Percentiles rank a stretch among this genome's conserved stretches.
Evolutionary conservation across 2,113 vertebrate species (phyloP).

Genomic region (Odontesthes bonariensis): DNA sequence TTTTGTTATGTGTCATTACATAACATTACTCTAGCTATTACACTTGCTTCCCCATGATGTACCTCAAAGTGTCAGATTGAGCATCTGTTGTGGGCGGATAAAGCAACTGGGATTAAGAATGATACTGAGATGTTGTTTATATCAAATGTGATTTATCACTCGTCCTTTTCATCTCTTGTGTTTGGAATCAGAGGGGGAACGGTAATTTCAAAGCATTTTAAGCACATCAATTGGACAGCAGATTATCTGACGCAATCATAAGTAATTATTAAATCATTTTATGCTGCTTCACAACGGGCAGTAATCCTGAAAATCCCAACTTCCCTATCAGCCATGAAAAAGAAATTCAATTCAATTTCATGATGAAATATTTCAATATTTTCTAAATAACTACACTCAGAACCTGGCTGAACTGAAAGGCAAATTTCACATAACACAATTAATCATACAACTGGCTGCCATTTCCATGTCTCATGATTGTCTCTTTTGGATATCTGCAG

Average conservation of each 20-base stretch:
- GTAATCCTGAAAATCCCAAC: conserved; percentile 35
- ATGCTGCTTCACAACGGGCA: conserved; percentile 54
- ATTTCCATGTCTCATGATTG: too few relatives aligned
- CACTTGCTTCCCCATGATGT: neutral
- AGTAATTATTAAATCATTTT: conserved; percentile 67
- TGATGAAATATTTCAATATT: neutral
- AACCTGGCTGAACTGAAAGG: neutral
- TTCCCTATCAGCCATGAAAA: conserved; percentile 20
- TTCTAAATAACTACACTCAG: neutral
- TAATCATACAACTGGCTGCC: too few relatives aligned
- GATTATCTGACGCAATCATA: conserved; percentile 73
- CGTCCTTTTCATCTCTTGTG: conserved; percentile 6
- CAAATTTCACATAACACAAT: conserved; percentile 15
- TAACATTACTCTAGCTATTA: too few relatives aligned
- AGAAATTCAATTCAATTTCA: conserved; percentile 22
- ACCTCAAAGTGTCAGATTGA: conserved; percentile 11
- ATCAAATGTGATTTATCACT: conserved; percentile 17
- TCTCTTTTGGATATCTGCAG: too few relatives aligned
- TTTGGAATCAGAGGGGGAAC: neutral
- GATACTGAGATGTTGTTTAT: conserved; percentile 6
- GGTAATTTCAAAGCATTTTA: conserved; percentile 30
- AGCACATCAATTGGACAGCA: conserved; percentile 44
- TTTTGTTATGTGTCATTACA: neutral
- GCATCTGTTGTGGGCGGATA: conserved; percentile 11
- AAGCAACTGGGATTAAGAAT: conserved; percentile 16